phyloP scores from a whole-genome alignment of 2,888 invertebrate genomes.

The Tipula unca region DNA sequence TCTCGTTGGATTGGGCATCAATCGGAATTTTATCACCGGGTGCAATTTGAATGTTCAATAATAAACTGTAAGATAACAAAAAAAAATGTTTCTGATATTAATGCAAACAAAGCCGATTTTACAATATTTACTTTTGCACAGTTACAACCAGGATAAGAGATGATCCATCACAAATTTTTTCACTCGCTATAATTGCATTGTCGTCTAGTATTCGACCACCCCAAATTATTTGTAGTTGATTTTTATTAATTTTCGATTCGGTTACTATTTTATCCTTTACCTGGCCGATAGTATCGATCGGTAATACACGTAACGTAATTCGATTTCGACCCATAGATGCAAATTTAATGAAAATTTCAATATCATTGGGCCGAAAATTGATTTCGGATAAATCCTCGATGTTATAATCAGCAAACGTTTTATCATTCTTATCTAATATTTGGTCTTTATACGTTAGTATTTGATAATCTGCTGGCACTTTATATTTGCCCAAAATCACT shows the following conservation, averaged over 20 bases:
- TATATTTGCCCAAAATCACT: neutral
- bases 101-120: neutral
- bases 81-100: neutral
- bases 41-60: neutral
- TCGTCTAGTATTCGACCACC: neutral
- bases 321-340: neutral
- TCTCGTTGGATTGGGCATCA: neutral
- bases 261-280: neutral
- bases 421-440: neutral
- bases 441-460: neutral
- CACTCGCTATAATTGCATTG: neutral
- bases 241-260: neutral
- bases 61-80: neutral
- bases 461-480: neutral
- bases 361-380: neutral
- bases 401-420: neutral
- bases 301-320: neutral
- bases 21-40: neutral
- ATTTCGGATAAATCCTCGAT: neutral
- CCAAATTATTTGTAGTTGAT: neutral
- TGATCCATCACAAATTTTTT: neutral
- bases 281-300: neutral
- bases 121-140: neutral
- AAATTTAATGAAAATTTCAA: neutral
- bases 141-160: neutral